Evolutionary conservation across 2,113 vertebrate genomes (phyloP).

Genomic region (Rhadina sibilatrix): DNA sequence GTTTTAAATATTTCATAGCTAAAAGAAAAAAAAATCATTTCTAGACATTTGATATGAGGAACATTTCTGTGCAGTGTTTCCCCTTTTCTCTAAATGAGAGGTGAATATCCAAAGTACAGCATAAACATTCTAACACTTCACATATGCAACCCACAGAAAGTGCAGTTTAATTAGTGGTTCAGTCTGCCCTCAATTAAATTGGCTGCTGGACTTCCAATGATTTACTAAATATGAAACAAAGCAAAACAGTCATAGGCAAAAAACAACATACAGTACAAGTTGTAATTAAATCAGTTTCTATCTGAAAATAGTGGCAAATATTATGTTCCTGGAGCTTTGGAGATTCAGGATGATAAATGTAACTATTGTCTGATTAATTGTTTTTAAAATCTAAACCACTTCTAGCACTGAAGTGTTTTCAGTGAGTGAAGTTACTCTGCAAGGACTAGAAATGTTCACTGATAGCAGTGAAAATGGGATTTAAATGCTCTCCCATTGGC

Average conservation of each 20-base stretch:
- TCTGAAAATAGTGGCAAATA: background rate
- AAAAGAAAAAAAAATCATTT: background rate
- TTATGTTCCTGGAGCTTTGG: background rate
- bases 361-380: background rate
- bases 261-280: background rate
- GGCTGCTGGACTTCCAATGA: background rate
- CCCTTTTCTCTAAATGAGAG: background rate
- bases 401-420: background rate
- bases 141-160: background rate
- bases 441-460: background rate
- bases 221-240: background rate
- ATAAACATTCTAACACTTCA: background rate
- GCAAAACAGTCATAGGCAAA: background rate
- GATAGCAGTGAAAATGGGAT: background rate
- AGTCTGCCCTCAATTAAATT: background rate
- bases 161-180: background rate
- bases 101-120: background rate
- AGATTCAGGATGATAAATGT: background rate
- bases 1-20: background rate
- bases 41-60: background rate
- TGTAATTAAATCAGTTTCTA: background rate
- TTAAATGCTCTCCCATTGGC: background rate
- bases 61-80: background rate
- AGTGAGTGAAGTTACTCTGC: background rate
- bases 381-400: background rate